Percentiles rank a stretch among this genome's conserved stretches.
Evolutionary conservation across 53 echinoderm and acorn worm genomes (phyloP).

Genomic region (Apostichopus leukothele): DNA sequence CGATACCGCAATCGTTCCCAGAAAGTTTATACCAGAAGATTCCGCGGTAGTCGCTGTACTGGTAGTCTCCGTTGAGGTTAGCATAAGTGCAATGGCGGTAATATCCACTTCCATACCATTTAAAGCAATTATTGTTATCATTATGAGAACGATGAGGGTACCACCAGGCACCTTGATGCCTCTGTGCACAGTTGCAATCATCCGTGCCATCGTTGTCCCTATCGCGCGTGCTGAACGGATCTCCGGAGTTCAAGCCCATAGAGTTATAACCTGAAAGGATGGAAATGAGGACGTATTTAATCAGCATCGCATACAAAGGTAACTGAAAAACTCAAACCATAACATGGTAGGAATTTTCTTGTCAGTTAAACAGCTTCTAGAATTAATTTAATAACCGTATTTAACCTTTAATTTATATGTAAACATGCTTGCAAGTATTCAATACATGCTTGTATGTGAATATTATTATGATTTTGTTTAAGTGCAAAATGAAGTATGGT

Average conservation of each 20-base stretch:
- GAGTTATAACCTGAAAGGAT: background rate
- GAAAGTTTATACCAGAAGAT: background rate
- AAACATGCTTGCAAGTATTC: no score
- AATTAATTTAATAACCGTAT: no score
- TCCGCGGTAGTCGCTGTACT: background rate
- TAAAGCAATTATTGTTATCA: background rate
- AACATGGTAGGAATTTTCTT: no score
- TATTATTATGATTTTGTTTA: no score
- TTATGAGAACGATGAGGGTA: background rate
- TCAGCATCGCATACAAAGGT: no score
- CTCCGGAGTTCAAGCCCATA: background rate
- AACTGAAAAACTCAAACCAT: no score
- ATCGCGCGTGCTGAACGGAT: background rate
- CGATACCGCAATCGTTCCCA: background rate
- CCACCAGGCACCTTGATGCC: slow-evolving; percentile 33
- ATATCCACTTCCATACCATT: background rate
- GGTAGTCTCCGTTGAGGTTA: background rate
- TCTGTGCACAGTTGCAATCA: background rate
- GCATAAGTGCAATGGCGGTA: background rate
- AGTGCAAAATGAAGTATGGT: no score
- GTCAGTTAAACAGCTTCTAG: no score
- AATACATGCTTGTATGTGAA: no score
- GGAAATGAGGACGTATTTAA: background rate
- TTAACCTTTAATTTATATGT: no score
- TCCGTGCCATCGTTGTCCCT: slow-evolving; percentile 26